Evolutionary conservation across 2,888 invertebrate species (phyloP).

Genomic region (Helicoverpa assulta): DNA sequence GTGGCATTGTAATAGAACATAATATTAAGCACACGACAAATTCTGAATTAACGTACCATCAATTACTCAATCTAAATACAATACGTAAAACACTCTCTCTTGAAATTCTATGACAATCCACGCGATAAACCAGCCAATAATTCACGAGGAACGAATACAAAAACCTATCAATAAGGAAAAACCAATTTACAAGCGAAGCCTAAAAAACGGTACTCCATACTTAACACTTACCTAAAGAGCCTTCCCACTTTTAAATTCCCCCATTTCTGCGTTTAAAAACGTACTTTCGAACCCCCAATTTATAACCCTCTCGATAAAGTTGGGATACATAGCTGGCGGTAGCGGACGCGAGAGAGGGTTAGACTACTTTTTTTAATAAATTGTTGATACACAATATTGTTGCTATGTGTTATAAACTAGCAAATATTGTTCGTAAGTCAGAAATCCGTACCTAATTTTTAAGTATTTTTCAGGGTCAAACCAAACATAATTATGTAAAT

Average conservation of each 20-base stretch:
- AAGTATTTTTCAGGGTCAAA: too few species aligned
- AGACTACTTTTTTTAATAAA: constrained; percentile 17
- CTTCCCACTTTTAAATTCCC: constrained; percentile 70
- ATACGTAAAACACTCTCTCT: not conserved
- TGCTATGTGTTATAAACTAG: too few species aligned
- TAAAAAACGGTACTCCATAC: constrained; percentile 39
- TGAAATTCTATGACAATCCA: not conserved
- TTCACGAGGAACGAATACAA: constrained; percentile 36
- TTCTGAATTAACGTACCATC: too few species aligned
- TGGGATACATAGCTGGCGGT: constrained; percentile 53
- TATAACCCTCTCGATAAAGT: constrained; percentile 72
- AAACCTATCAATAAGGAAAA: constrained; percentile 50
- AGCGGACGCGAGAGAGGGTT: constrained; percentile 56
- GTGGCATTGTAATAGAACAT: too few species aligned
- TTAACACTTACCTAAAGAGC: constrained; percentile 64
- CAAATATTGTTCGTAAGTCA: too few species aligned
- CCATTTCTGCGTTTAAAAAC: constrained; percentile 69
- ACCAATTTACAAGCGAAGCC: constrained; percentile 47
- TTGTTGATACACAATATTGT: constrained; percentile 2
- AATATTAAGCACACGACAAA: too few species aligned
- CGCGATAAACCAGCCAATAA: constrained; percentile 26
- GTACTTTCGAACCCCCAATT: constrained; percentile 72
- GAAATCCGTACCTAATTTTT: too few species aligned
- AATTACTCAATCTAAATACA: too few species aligned
- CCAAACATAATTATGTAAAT: too few species aligned